Evolutionary conservation across 2,113 vertebrate species (phyloP), one percentile per base, ranked within the genome.

Genomic region (Numida meleagris): DNA sequence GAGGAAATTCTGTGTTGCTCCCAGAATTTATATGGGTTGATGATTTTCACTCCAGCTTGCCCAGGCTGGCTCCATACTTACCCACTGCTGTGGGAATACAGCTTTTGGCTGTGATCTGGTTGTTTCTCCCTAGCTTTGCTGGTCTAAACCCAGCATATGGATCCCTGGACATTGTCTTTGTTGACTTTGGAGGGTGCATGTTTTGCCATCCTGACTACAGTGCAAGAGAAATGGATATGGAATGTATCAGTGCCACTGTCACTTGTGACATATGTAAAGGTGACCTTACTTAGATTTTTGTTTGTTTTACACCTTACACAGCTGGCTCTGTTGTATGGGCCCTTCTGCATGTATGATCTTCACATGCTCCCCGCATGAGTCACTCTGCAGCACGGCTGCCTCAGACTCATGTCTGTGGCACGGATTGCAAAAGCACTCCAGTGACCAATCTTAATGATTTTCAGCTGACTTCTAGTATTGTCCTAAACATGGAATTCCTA

Each of bases 371-470:
- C 88, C 76, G 17, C 81, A 23, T 96, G 95, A 95, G 66, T 96
- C 94, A 95, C 12, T 27, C 68, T 43, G 81, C 53, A 66, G 63
- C 76, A 25, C 57, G 80, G 27, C 83, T 67, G 88, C 76, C 68
- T 88, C 73, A 67, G 36, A 46, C 87, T 93, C 33, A 59, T 61
- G 96, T 83, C 93, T 91, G 75, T 79, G 82, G 46, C 93, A 77
- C 12, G 82, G 73, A 77, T 94, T 95, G 91, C 93, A 83, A 95
- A 95, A 95, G 61, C 82, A 83, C 79, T 83, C 88, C 75, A 94
- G 76, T 95, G 85, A 91, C 95, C 88, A 78, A 95, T 78, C 79
- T 88, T 95, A 96, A 95, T 95, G 91, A 82, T 83, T 97, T 90
- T 95, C 94, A 96, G 90, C 90, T 95, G 95, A 91, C 91, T 96